These are phyloP conservation scores for Polypedilum pembai DNA, from an alignment of 1,140 invertebrate genomes.

Conservation along the genomic window DNA sequence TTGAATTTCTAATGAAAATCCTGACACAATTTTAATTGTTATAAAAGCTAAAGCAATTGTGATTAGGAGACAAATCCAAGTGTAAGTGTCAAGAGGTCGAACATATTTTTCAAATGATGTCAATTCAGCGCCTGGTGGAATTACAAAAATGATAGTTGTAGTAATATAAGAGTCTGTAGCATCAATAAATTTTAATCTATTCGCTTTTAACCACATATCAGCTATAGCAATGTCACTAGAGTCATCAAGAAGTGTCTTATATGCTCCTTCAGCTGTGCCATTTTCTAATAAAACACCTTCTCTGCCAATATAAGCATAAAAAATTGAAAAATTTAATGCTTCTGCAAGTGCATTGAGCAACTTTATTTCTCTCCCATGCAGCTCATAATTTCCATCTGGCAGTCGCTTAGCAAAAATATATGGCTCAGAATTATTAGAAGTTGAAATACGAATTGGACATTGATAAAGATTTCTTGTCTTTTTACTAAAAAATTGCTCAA, in stretches of 20 bases:
- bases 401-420: neutral
- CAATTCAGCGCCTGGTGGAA: neutral
- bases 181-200: neutral
- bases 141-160: neutral
- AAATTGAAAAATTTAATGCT: neutral
- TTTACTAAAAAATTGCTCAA: neutral
- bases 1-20: neutral
- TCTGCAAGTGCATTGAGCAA: neutral
- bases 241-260: neutral
- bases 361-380: neutral
- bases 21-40: neutral
- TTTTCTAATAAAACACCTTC: neutral
- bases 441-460: slow-evolving; percentile 8
- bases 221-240: neutral
- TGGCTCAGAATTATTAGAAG: neutral
- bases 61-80: neutral
- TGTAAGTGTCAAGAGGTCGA: neutral
- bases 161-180: neutral
- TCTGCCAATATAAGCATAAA: neutral
- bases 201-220: neutral
- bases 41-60: neutral
- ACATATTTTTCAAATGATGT: neutral
- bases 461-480: neutral
- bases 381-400: neutral
- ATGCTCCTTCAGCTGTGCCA: neutral